Base-by-base conservation (phyloP, 2,888 invertebrate species). In the Blastobasis adustella region DNA sequence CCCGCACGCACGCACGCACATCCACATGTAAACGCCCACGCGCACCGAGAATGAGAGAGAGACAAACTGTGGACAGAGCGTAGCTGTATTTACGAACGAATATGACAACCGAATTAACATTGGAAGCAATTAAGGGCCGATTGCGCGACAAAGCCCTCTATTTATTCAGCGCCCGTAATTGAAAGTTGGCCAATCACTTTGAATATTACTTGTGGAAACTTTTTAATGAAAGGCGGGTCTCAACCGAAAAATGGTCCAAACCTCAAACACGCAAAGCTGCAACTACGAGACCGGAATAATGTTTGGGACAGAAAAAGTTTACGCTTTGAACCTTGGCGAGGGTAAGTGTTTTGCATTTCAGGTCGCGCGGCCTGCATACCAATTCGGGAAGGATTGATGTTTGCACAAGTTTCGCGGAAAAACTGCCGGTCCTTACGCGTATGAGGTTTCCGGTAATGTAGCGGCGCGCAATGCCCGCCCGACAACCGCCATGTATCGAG, bases 341-440 rank as follows among this genome's bases (percentile, higher is more conserved):
- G 82, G 82, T 83, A 84, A 85, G 85, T 85, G 84, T 86, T 85
- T 85, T 85, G 85, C 86, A 85, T 86, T 83, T 82, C 74, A 76
- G 71, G 71, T 67, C 73, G 78, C 84, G 78, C 70, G 63, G 67
- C 76, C 81, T 76, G 84, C 83, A 86, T 85, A 83, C 83, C 80
- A 82, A 86, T 84, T 79, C 71, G 78, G 74, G 71, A 76, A 84
- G 84, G 83, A 82, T 83, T 82, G 80, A 76, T 83, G 80, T 79
- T 79, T 80, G 76, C 66, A 71, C 68, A 75, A 74, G 61, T 57
- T 67, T 63, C n/a, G 50, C 44, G 36, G 45, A 54, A 51, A 52
- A 54, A 51, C 47, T 9, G 41, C 23, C 23, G 3, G 23, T 23
- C 23, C 23, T 23, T 2, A 23, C 23, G 23, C 23, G 3, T 23